Evolutionary conservation across 2,888 invertebrate genomes (phyloP).

Genomic region (Slavum lentiscoides): DNA sequence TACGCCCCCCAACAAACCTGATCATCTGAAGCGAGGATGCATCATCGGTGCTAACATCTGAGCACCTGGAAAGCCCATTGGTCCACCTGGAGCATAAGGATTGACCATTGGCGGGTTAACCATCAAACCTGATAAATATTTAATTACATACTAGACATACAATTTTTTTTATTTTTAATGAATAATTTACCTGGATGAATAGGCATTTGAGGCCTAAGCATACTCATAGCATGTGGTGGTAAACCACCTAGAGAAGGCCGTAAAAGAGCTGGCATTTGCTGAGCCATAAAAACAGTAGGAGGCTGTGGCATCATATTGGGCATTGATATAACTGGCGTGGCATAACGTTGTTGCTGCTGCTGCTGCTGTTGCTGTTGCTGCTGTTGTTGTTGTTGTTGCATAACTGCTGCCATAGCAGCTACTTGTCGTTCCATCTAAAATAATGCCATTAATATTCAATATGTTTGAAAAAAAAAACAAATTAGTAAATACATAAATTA

Average conservation of each 20-base stretch:
- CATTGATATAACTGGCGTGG: slow-evolving; percentile 51
- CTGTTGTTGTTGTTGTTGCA: slow-evolving; percentile 37
- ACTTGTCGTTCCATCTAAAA: slow-evolving; percentile 53
- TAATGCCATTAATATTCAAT: slow-evolving; percentile 14
- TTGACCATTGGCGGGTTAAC: slow-evolving; percentile 57
- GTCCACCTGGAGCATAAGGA: slow-evolving; percentile 58
- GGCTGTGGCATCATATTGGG: slow-evolving; percentile 50
- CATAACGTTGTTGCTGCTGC: slow-evolving; percentile 53
- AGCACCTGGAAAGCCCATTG: slow-evolving; percentile 64
- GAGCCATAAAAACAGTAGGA: slow-evolving; percentile 49
- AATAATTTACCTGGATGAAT: slow-evolving; percentile 67
- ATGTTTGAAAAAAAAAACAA: slow-evolving; percentile 1
- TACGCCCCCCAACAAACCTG: slow-evolving; percentile 65
- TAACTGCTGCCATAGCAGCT: slow-evolving; percentile 51
- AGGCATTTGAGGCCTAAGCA: slow-evolving; percentile 63
- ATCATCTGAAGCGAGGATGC: slow-evolving; percentile 89
- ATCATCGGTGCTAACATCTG: slow-evolving; percentile 69
- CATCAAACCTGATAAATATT: slow-evolving; percentile 56
- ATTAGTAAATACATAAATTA: slow-evolving; percentile 11
- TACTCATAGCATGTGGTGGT: slow-evolving; percentile 51
- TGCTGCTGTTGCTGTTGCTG: slow-evolving; percentile 56
- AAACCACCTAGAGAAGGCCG: slow-evolving; percentile 44
- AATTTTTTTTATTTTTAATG: background rate
- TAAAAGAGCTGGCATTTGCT: slow-evolving; percentile 49
- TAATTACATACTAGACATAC: background rate